A percentile compares a stretch with the other conserved stretches of the same genome.
These are phyloP conservation scores for Mercenaria mercenaria DNA, from an alignment of 1,140 invertebrate genomes.

Conservation along the genomic window DNA sequence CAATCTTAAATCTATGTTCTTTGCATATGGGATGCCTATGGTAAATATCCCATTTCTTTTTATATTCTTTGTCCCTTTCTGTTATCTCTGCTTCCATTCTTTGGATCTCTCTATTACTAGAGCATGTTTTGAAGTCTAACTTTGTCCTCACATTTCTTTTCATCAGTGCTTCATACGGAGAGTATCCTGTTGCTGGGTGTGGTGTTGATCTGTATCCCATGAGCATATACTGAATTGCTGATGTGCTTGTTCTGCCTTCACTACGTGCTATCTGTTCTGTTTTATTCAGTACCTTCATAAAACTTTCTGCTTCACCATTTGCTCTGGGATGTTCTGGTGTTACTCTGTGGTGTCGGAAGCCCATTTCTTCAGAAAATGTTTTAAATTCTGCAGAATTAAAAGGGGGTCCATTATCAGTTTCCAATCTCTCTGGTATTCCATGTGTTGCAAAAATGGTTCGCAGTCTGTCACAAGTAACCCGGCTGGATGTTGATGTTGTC, in stretches of 20 bases:
- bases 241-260: conserved; percentile 52
- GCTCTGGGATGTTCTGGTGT: conserved; percentile 32
- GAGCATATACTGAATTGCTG: conserved; percentile 29
- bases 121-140: background rate
- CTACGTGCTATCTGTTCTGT: conserved; percentile 50
- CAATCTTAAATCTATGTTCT: background rate
- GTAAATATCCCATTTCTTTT: background rate
- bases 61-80: conserved; percentile 33
- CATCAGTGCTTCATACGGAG: conserved; percentile 46
- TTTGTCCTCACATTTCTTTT: conserved; percentile 4
- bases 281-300: conserved; percentile 63
- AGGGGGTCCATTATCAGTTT: conserved; percentile 71
- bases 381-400: conserved; percentile 60
- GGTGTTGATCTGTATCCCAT: conserved; percentile 31
- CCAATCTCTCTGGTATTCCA: conserved; percentile 64
- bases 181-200: conserved; percentile 34
- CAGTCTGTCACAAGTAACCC: conserved; percentile 28
- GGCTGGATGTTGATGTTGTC: conserved; percentile 25
- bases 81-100: conserved; percentile 1
- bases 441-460: conserved; percentile 65
- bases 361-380: conserved; percentile 35
- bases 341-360: conserved; percentile 34
- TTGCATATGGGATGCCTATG: background rate
- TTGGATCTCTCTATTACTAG: background rate
- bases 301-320: conserved; percentile 63